These are phyloP conservation scores for Ganaspis brasiliensis DNA, from an alignment of 2,888 invertebrate genomes.

Conservation along the genomic window DNA sequence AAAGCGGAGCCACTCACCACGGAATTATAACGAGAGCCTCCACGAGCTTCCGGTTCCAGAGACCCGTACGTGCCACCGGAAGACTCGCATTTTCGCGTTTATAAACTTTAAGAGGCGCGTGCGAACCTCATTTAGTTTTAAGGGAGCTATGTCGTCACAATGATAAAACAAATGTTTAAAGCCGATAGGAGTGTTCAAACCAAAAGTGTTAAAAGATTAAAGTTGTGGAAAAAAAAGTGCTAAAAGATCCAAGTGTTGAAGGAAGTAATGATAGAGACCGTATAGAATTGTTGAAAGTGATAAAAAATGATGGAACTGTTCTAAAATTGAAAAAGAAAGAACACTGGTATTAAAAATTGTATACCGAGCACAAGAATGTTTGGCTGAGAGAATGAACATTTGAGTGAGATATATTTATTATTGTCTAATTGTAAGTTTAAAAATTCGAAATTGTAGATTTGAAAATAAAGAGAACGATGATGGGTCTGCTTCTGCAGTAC, in stretches of 20 bases:
- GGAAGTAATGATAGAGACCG: too few relatives aligned
- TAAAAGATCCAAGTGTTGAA: too few relatives aligned
- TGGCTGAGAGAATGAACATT: background rate
- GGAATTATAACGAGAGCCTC: constrained; percentile 84
- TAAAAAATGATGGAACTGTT: too few relatives aligned
- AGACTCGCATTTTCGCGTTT: constrained; percentile 65
- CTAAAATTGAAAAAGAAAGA: background rate
- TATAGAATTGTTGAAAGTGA: too few relatives aligned
- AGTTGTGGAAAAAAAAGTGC: too few relatives aligned
- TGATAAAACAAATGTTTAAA: too few relatives aligned
- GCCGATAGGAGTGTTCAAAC: background rate
- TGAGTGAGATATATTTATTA: constrained; percentile 21
- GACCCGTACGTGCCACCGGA: constrained; percentile 56
- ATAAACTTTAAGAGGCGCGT: constrained; percentile 62
- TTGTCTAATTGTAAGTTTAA: background rate
- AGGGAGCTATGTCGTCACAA: background rate
- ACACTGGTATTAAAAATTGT: background rate
- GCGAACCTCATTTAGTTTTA: constrained; percentile 32
- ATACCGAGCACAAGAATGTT: background rate
- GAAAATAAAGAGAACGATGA: background rate
- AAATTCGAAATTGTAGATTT: constrained; percentile 4
- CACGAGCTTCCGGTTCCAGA: constrained; percentile 64
- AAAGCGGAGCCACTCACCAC: constrained; percentile 91
- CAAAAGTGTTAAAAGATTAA: too few relatives aligned
- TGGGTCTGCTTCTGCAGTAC: background rate